Conservation (phyloP, 2,797 vertebrate species). For the Helarctos malayanus region DNA sequence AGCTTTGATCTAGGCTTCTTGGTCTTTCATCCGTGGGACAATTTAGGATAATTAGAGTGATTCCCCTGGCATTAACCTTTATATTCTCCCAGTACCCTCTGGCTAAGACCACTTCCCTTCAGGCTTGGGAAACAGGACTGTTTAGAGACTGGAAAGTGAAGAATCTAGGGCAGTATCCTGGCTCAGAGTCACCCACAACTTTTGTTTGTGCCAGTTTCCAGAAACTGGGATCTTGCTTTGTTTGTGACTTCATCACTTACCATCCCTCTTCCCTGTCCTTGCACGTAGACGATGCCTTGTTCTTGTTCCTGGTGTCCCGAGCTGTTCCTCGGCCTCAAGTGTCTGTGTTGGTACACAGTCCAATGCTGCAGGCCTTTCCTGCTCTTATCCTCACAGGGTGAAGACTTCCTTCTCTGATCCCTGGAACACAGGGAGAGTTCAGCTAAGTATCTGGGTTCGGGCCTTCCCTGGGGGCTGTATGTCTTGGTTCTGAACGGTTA, state of each 20-base stretch:
- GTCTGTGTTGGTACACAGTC: neutral
- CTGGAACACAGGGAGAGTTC: neutral
- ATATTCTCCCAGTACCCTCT: neutral
- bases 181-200: neutral
- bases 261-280: rapidly evolving
- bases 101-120: neutral
- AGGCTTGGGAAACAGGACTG: neutral
- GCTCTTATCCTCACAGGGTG: neutral
- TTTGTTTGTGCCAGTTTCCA: neutral
- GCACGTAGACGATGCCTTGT: neutral
- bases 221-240: neutral
- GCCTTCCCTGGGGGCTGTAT: neutral
- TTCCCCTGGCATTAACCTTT: neutral
- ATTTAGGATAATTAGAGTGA: neutral
- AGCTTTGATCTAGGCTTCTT: neutral
- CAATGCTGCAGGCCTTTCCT: neutral
- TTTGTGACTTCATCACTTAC: neutral
- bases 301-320: neutral
- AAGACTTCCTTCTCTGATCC: neutral
- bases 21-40: neutral
- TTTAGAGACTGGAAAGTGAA: neutral
- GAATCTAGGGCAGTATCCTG: neutral
- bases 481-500: neutral
- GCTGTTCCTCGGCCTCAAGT: neutral
- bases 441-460: neutral